phyloP scores from a whole-genome alignment of 2,797 vertebrate species.

The Hapalemur alaotrensis region DNA sequence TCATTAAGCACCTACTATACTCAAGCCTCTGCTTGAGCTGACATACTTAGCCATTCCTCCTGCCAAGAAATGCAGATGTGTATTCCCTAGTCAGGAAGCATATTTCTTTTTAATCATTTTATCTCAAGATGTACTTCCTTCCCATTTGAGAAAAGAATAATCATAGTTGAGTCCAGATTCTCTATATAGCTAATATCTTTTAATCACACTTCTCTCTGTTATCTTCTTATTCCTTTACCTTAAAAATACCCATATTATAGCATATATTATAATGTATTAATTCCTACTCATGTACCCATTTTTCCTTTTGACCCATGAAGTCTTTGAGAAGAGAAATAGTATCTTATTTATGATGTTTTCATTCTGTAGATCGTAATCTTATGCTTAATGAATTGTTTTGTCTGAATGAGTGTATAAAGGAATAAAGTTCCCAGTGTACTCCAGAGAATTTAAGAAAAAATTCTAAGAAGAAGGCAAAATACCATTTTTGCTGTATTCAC shows the following conservation, averaged over 20 bases:
- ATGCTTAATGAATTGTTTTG: not conserved
- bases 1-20: slow-evolving; percentile 60
- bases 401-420: not conserved
- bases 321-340: not conserved
- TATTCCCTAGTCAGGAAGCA: slow-evolving; percentile 51
- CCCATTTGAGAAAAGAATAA: slow-evolving; percentile 47
- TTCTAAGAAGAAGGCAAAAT: not conserved
- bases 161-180: slow-evolving; percentile 45
- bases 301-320: not conserved
- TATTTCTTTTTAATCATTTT: slow-evolving; percentile 54
- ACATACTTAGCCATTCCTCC: slow-evolving; percentile 11
- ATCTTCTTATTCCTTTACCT: not conserved
- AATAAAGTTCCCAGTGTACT: not conserved
- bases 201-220: not conserved
- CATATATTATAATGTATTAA: not conserved
- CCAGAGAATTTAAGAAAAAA: slow-evolving; percentile 13
- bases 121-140: slow-evolving; percentile 57
- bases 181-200: slow-evolving; percentile 37
- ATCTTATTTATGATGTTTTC: not conserved
- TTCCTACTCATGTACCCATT: not conserved
- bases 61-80: slow-evolving; percentile 37
- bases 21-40: slow-evolving; percentile 37
- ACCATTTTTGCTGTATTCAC: not conserved
- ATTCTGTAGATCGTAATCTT: not conserved
- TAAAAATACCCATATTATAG: not conserved